These are phyloP conservation scores for Palythoa heliodiscus DNA, from an alignment of 92 coral and sea anemone genomes.

Conservation along the genomic window DNA sequence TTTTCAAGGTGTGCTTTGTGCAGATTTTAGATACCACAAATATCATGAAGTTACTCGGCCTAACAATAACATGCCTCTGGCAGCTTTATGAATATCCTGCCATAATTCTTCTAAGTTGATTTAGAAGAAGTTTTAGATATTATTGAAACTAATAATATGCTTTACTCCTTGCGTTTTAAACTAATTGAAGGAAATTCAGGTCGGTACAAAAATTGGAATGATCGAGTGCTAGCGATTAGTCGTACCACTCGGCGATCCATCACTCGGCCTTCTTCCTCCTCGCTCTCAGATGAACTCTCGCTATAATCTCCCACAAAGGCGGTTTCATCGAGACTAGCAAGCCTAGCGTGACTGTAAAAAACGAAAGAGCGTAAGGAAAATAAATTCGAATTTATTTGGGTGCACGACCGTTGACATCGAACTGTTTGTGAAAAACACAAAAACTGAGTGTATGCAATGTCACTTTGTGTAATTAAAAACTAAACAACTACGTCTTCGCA, in stretches of 20 bases:
- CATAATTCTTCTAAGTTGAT: too few relatives aligned
- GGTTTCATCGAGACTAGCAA: neutral
- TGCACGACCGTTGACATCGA: neutral
- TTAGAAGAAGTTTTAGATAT: too few relatives aligned
- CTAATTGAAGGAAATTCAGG: neutral
- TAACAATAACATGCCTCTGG: too few relatives aligned
- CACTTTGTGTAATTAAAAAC: too few relatives aligned
- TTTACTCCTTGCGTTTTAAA: neutral
- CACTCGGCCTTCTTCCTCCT: slow-evolving; percentile 93
- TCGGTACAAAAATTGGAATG: too few relatives aligned
- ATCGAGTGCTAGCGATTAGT: neutral
- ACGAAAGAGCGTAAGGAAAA: neutral
- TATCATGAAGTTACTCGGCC: too few relatives aligned
- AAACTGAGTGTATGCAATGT: too few relatives aligned
- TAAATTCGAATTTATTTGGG: neutral
- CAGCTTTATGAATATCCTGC: too few relatives aligned
- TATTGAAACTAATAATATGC: neutral
- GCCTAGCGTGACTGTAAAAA: neutral
- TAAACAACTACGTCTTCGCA: too few relatives aligned
- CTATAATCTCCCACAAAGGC: slow-evolving; percentile 65
- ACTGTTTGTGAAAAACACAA: neutral
- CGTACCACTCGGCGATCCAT: slow-evolving; percentile 89
- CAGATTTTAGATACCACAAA: too few relatives aligned
- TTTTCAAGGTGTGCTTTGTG: too few relatives aligned
- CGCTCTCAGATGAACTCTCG: slow-evolving; percentile 95